A percentile compares a stretch with the other conserved stretches of the same genome.
phyloP scores from a whole-genome alignment of 2,797 vertebrate species.

The Catostomus latipinnis region DNA sequence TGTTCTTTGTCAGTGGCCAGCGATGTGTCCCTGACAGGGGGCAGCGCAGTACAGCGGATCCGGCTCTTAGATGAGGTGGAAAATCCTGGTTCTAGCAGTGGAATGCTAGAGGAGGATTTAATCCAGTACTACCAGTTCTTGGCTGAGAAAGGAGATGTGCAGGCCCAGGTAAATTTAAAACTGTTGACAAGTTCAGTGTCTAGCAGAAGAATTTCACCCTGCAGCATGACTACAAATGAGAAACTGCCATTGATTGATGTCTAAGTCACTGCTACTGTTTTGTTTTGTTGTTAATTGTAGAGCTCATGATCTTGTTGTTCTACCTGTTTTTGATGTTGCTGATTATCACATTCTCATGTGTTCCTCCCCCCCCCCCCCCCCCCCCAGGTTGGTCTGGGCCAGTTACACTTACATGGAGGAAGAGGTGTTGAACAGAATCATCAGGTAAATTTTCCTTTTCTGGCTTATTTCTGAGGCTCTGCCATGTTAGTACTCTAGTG shows the following conservation, averaged over 20 bases:
- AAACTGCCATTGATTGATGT: background rate
- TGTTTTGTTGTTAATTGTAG: background rate
- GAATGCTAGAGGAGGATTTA: slow-evolving; percentile 97
- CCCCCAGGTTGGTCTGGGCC: slow-evolving; percentile 91
- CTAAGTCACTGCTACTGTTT: background rate
- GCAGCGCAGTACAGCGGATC: slow-evolving; percentile 94
- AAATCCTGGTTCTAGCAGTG: slow-evolving; percentile 93
- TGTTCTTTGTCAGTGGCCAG: slow-evolving; percentile 82
- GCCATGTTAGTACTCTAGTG: background rate
- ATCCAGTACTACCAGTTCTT: slow-evolving; percentile 99
- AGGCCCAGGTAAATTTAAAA: slow-evolving; percentile 87
- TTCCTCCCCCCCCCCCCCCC: too few species aligned
- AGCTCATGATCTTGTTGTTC: background rate
- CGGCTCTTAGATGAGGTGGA: slow-evolving; percentile 93
- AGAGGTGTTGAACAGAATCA: slow-evolving; percentile 98
- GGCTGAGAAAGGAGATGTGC: slow-evolving; percentile 97
- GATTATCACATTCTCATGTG: background rate
- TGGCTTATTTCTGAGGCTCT: background rate
- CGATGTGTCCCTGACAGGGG: slow-evolving; percentile 94
- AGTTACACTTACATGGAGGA: slow-evolving; percentile 94
- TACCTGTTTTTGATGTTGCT: background rate
- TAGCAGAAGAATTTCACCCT: background rate
- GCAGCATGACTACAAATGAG: background rate
- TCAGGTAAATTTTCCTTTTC: slow-evolving; percentile 79
- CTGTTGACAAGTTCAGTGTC: background rate